Conservation (phyloP, 2,888 invertebrate species). For the Ornithoptera alexandrae region DNA sequence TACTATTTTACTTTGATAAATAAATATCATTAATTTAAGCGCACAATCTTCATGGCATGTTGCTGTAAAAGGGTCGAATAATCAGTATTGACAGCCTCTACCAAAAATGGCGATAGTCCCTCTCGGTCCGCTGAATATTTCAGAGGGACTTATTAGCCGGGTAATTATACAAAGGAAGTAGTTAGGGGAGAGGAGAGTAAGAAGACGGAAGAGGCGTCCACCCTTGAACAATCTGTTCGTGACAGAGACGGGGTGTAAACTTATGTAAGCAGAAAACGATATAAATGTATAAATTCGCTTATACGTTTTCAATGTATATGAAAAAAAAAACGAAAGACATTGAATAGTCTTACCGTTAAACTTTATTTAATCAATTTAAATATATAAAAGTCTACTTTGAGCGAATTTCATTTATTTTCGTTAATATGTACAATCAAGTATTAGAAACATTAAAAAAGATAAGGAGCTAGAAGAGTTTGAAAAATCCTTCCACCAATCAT, state of each 20-base stretch:
- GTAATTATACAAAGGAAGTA: conserved; percentile 76
- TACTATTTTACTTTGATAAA: neutral
- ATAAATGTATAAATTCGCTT: no score
- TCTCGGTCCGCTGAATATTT: conserved; percentile 60
- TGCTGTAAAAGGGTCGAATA: conserved; percentile 46
- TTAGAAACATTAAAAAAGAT: no score
- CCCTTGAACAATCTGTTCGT: conserved; percentile 25
- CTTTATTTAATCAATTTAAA: no score
- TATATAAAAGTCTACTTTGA: no score
- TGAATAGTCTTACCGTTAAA: no score
- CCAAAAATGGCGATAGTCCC: conserved; percentile 44
- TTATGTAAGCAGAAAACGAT: neutral
- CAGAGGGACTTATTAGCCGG: conserved; percentile 67
- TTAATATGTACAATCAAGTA: no score
- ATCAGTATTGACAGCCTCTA: conserved; percentile 65
- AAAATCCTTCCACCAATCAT: no score
- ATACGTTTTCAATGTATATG: no score
- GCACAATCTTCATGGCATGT: conserved; percentile 39
- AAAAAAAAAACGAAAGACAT: no score
- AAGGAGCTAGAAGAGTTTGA: no score
- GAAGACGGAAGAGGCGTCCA: conserved; percentile 29
- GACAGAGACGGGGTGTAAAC: conserved; percentile 25
- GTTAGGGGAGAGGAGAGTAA: conserved; percentile 38
- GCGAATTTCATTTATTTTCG: no score
- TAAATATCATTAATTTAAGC: conserved; percentile 19